Conservation (phyloP, 1,140 invertebrate species). For the Cyclina sinensis region DNA sequence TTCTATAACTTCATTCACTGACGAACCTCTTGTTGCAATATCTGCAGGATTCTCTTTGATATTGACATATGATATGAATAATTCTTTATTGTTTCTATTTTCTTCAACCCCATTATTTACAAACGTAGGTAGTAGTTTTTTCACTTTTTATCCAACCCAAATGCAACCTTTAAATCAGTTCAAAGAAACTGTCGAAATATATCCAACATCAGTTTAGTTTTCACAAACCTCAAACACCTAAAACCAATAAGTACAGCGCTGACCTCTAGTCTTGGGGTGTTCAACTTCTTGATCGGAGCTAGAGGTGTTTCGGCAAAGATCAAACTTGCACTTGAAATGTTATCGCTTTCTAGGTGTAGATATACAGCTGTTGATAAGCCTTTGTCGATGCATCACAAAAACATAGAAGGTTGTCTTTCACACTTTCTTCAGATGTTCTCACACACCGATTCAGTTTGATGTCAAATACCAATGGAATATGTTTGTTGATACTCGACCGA, state of each 20-base stretch:
- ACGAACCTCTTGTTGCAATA: constrained; percentile 1
- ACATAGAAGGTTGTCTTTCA: not conserved
- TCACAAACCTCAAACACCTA: constrained; percentile 3
- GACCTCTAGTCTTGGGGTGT: not conserved
- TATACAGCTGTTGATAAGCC: constrained; percentile 6
- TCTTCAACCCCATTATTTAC: constrained; percentile 11
- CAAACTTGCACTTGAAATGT: not conserved
- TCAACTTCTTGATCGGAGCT: not conserved
- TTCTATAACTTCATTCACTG: not conserved
- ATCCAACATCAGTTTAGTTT: not conserved
- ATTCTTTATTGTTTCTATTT: not conserved
- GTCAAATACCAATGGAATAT: not conserved
- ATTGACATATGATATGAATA: not conserved
- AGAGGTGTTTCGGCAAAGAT: constrained; percentile 9
- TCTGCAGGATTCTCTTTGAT: constrained; percentile 24
- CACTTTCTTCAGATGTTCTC: not conserved
- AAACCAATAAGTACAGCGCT: constrained; percentile 4
- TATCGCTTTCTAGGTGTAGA: not conserved
- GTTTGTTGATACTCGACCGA: not conserved
- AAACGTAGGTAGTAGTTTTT: constrained; percentile 11
- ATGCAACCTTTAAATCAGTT: not conserved
- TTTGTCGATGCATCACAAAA: constrained; percentile 39
- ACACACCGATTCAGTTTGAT: not conserved
- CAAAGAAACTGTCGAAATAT: not conserved
- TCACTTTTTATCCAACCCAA: constrained; percentile 4